phyloP scores from a whole-genome alignment of 2,797 vertebrate genomes.

The Labroides dimidiatus region DNA sequence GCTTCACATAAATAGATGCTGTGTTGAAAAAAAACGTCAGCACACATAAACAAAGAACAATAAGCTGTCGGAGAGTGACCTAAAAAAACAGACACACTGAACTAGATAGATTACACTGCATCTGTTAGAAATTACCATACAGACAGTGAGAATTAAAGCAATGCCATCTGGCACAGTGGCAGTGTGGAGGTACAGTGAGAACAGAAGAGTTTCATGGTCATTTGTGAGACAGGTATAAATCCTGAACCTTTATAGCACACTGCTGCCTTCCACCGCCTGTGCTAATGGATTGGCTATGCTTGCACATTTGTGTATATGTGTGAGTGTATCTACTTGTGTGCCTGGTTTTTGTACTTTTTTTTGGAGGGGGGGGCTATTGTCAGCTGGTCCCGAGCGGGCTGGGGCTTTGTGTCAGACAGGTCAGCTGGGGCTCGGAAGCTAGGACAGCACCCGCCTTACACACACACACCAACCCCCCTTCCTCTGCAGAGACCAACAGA shows the following conservation, averaged over 20 bases:
- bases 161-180: constrained; percentile 73
- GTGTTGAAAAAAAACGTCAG: neutral
- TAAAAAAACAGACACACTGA: constrained; percentile 74
- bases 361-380: constrained; percentile 43
- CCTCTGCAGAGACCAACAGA: too few species aligned
- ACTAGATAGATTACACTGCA: constrained; percentile 74
- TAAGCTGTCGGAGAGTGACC: constrained; percentile 67
- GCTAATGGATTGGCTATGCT: constrained; percentile 82
- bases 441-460: constrained; percentile 35
- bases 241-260: constrained; percentile 52
- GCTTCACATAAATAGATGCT: constrained; percentile 6
- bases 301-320: constrained; percentile 21
- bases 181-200: constrained; percentile 68
- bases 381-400: constrained; percentile 51
- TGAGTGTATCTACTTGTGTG: constrained; percentile 18
- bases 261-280: constrained; percentile 64
- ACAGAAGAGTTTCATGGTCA: constrained; percentile 66
- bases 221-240: constrained; percentile 79
- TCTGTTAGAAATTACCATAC: constrained; percentile 79
- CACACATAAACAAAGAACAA: constrained; percentile 57
- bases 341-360: too few species aligned
- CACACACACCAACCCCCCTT: constrained; percentile 16
- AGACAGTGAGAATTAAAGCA: constrained; percentile 73
- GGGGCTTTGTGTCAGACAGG: constrained; percentile 73
- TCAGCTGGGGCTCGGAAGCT: constrained; percentile 69